Percentiles rank a stretch among this genome's conserved stretches.
These are phyloP conservation scores for Cecropterus lyciades DNA, from an alignment of 1,140 invertebrate genomes.

Conservation along the genomic window DNA sequence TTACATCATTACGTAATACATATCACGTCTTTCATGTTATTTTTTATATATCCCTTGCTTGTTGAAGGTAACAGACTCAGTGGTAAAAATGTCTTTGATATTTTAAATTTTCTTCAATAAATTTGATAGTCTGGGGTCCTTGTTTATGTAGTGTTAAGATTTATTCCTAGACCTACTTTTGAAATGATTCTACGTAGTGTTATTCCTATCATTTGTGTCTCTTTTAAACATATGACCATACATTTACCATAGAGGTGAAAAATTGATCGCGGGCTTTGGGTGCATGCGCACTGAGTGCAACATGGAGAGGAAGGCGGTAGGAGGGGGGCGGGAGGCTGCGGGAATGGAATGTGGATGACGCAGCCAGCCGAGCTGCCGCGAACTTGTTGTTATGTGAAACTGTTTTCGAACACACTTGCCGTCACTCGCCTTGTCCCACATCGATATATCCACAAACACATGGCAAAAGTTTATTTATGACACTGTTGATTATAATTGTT, in stretches of 20 bases:
- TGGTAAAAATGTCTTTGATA: too few relatives aligned
- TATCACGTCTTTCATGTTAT: background rate
- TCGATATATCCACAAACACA: constrained; percentile 31
- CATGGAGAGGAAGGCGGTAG: constrained; percentile 43
- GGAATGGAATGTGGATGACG: constrained; percentile 80
- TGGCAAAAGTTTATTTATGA: constrained; percentile 9
- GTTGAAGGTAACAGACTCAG: too few relatives aligned
- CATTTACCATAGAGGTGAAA: constrained; percentile 45
- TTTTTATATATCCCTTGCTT: too few relatives aligned
- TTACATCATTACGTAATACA: background rate
- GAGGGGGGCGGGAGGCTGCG: constrained; percentile 51
- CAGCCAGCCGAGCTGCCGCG: constrained; percentile 67
- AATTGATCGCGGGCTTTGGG: constrained; percentile 67
- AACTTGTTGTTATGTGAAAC: constrained; percentile 80
- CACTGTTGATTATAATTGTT: background rate
- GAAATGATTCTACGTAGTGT: too few relatives aligned
- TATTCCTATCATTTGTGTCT: background rate
- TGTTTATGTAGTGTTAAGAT: too few relatives aligned
- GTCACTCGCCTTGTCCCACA: constrained; percentile 39
- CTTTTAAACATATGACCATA: constrained; percentile 8
- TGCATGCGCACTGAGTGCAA: constrained; percentile 77
- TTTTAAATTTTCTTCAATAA: too few relatives aligned
- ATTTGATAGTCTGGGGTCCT: background rate
- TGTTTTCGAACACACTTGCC: constrained; percentile 62
- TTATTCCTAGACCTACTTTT: too few relatives aligned